Evolutionary conservation across 2,888 invertebrate species (phyloP), one percentile per base, ranked within the genome.

Genomic region (Hirtodrosophila alboralis): DNA sequence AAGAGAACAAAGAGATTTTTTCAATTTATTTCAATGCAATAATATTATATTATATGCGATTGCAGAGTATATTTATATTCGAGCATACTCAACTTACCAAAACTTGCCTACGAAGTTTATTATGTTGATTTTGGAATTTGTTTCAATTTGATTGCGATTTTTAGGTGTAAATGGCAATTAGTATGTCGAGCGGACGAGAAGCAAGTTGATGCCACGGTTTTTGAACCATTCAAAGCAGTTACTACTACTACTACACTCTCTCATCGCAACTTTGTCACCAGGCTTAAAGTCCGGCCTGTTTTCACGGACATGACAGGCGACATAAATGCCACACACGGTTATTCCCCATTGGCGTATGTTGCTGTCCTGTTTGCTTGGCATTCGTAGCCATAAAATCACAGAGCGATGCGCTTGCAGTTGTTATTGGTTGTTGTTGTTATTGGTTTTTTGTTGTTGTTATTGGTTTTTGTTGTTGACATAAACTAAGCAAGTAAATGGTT

Each of bases 151-250:
- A 77, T 71, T 64, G 71, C 59, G 56, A 54, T 61, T 75, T 57
- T 71, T 58, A 67, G 83, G 81, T 76, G 78, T 81, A 81, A 80
- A 77, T 74, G 81, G 75, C 81, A 77, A 80, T 76, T 76, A 76
- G 81, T 41, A 43, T 61, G 77, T 67, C 51, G 68, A 62, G 65
- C 41, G 54, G 30, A 26, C 7, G 18, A 27, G 23, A 2, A 23
- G 23, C 23, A 6, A 13, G 9, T 18, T 26, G 14, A 8, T 40
- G 26, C 14, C 27, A 16, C 18, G 52, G 33, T 26, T n/a, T 44
- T 40, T n/a, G 47, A 27, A 21, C 40, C 44, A 30, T 53, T 12
- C 21, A 37, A 13, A 14, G 23, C 45, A 41, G 45, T 12, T 18
- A 27, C 14, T 26, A 14, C n/a, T n/a, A n/a, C n/a, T n/a, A n/a